A percentile compares a stretch with the other conserved stretches of the same genome.
Evolutionary conservation across 1,140 invertebrate genomes (phyloP).

Genomic region (Octopus bimaculoides): DNA sequence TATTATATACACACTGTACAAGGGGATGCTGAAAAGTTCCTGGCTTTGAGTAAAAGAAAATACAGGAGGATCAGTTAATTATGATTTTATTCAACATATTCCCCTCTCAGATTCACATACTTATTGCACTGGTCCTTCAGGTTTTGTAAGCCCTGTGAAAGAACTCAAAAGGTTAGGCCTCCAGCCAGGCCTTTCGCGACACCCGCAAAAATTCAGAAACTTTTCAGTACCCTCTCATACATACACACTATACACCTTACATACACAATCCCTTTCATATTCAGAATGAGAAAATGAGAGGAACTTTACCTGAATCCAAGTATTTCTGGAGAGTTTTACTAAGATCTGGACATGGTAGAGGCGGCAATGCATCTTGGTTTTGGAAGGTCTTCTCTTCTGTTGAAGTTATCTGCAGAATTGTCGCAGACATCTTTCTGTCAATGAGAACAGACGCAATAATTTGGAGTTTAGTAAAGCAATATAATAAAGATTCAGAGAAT

Average conservation of each 20-base stretch:
- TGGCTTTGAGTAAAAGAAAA: too few relatives aligned
- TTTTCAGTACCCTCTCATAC: not conserved
- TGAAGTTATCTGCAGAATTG: not conserved
- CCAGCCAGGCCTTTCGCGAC: not conserved
- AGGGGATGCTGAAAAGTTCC: too few relatives aligned
- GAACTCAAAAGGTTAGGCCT: not conserved
- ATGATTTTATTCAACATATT: too few relatives aligned
- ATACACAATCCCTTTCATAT: not conserved
- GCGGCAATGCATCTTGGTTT: slow-evolving; percentile 42
- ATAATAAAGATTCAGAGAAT: not conserved
- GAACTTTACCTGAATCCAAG: slow-evolving; percentile 50
- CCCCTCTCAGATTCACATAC: not conserved
- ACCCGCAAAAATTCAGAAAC: not conserved
- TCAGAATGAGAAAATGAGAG: not conserved
- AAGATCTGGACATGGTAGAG: slow-evolving; percentile 47
- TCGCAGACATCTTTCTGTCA: not conserved
- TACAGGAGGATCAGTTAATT: too few relatives aligned
- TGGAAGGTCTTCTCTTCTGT: slow-evolving; percentile 45
- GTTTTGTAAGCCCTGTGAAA: not conserved
- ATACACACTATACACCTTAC: not conserved
- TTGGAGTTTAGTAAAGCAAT: not conserved
- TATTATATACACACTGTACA: too few relatives aligned
- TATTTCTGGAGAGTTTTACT: slow-evolving; percentile 54
- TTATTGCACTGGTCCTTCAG: not conserved
- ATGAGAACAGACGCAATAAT: not conserved